Percentiles rank a stretch among this genome's conserved stretches.
These are phyloP conservation scores for Apodemia mormo DNA, from an alignment of 2,888 invertebrate genomes.

Conservation along the genomic window DNA sequence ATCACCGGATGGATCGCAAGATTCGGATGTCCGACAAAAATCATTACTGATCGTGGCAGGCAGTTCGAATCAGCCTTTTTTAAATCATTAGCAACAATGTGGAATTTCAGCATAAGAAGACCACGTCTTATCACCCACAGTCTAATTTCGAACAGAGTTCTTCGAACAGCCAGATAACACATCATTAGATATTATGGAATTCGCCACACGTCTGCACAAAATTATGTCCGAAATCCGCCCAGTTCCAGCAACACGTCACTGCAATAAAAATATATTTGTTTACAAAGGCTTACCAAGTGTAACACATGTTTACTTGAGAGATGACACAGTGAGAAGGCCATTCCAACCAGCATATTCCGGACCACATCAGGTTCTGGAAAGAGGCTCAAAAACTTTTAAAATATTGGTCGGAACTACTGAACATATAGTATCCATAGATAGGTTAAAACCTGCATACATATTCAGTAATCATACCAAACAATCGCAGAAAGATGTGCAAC, in stretches of 20 bases:
- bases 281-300: neutral
- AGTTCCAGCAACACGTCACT: neutral
- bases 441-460: no score
- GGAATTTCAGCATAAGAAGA: neutral
- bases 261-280: conserved; percentile 1
- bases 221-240: neutral
- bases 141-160: neutral
- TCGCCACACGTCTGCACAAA: neutral
- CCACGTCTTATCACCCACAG: no score
- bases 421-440: no score
- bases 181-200: neutral
- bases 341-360: neutral
- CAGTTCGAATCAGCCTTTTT: conserved; percentile 40
- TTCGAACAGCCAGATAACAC: neutral
- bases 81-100: conserved; percentile 16
- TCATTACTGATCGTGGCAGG: conserved; percentile 25
- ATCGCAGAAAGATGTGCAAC: no score
- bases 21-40: conserved; percentile 29
- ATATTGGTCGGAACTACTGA: neutral
- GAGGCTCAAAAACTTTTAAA: neutral
- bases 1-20: conserved; percentile 15
- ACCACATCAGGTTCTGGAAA: neutral
- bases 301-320: neutral
- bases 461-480: no score
- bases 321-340: neutral